Percentiles rank a stretch among this genome's conserved stretches.
Conservation (phyloP, 2,888 invertebrate genomes). For the Caradrina clavipalpis region DNA sequence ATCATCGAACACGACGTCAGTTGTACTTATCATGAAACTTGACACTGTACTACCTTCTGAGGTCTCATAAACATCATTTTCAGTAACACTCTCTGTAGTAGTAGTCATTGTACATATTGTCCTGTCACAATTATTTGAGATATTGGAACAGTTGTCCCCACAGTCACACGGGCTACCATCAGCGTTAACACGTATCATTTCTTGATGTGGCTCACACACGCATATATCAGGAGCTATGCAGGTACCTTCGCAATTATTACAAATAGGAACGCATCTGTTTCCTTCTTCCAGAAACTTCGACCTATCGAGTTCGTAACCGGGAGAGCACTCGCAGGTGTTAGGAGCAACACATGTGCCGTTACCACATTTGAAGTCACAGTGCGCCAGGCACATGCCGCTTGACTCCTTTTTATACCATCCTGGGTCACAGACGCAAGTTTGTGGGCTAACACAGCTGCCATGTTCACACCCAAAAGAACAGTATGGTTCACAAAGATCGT, state of each 20-base stretch:
- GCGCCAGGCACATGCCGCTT: conserved; percentile 54
- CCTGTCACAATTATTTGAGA: conserved; percentile 41
- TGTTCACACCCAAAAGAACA: conserved; percentile 61
- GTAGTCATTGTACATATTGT: conserved; percentile 51
- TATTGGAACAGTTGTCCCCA: conserved; percentile 40
- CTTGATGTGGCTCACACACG: conserved; percentile 49
- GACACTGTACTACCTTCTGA: background rate
- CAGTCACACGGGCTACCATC: conserved; percentile 56
- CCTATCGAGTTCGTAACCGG: conserved; percentile 52
- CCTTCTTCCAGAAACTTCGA: background rate
- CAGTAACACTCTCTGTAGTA: conserved; percentile 9
- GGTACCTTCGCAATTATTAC: conserved; percentile 58
- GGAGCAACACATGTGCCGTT: conserved; percentile 68
- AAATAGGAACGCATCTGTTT: conserved; percentile 53
- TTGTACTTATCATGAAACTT: conserved; percentile 4
- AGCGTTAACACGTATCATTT: conserved; percentile 21
- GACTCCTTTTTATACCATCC: conserved; percentile 62
- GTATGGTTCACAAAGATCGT: conserved; percentile 52
- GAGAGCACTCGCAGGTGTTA: conserved; percentile 65
- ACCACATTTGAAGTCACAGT: conserved; percentile 63
- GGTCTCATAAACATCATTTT: background rate
- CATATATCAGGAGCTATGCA: conserved; percentile 60
- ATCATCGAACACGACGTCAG: background rate
- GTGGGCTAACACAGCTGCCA: conserved; percentile 64
- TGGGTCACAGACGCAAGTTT: conserved; percentile 59